Evolutionary conservation across 2,888 invertebrate species (phyloP).

Genomic region (Lasioglossum pauxillum): DNA sequence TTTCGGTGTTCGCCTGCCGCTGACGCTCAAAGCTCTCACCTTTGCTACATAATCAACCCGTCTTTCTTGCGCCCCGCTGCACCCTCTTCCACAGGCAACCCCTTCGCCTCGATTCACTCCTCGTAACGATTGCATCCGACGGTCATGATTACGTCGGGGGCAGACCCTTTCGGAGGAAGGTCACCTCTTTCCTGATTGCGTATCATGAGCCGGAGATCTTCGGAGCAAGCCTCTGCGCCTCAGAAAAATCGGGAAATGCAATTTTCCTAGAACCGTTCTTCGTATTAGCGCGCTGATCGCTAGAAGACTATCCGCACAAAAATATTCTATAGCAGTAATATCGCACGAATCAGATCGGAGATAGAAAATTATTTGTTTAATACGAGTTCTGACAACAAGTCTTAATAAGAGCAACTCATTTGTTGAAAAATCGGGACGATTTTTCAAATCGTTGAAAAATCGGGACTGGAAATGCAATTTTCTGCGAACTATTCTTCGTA

Average conservation of each 20-base stretch:
- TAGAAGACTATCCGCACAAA: neutral
- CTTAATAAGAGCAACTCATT: neutral
- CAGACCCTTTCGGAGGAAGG: neutral
- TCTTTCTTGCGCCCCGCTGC: slow-evolving; percentile 60
- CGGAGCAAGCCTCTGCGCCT: neutral
- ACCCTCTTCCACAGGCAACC: slow-evolving; percentile 27
- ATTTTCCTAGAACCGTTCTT: neutral
- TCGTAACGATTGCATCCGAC: slow-evolving; percentile 20
- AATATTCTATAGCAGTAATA: neutral
- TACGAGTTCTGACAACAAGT: neutral
- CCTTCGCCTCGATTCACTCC: slow-evolving; percentile 24
- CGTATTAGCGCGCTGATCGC: neutral
- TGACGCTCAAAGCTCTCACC: slow-evolving; percentile 35
- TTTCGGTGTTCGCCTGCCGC: slow-evolving; percentile 32
- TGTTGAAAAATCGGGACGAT: neutral
- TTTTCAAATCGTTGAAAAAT: too few relatives aligned
- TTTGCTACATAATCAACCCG: slow-evolving; percentile 64
- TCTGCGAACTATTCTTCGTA: neutral
- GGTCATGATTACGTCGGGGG: slow-evolving; percentile 35
- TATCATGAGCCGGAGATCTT: slow-evolving; percentile 13
- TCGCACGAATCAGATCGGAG: neutral
- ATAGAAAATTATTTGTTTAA: neutral
- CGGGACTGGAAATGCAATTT: neutral
- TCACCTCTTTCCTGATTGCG: slow-evolving; percentile 30
- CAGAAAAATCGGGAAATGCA: neutral